phyloP scores from a whole-genome alignment of 2,797 vertebrate genomes.

The Micrastur ruficollis region DNA sequence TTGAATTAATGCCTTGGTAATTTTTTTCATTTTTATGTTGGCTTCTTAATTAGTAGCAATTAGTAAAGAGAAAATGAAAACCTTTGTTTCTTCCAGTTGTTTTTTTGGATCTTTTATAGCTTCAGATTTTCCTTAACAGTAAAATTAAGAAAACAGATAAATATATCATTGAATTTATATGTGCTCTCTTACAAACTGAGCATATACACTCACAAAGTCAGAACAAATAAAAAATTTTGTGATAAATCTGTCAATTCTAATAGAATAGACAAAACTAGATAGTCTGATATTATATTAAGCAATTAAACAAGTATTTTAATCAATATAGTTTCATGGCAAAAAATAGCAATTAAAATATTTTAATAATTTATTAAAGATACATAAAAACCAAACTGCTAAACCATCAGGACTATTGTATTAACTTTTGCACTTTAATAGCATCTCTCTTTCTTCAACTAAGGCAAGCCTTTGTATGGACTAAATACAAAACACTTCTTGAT shows the following conservation, averaged over 20 bases:
- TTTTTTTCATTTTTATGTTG: neutral
- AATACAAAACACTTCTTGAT: neutral
- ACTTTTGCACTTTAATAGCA: neutral
- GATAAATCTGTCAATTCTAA: neutral
- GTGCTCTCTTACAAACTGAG: neutral
- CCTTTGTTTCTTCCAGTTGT: neutral
- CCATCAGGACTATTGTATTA: neutral
- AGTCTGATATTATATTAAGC: neutral
- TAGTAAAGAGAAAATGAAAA: neutral
- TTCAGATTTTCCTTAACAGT: neutral
- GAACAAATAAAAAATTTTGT: neutral
- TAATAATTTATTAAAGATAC: neutral
- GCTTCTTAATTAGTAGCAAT: neutral
- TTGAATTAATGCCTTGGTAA: neutral
- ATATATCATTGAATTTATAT: neutral
- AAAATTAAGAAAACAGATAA: neutral
- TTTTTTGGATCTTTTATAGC: neutral
- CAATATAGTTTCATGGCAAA: neutral
- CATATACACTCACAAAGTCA: neutral
- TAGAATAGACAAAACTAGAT: neutral
- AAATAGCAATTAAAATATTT: neutral
- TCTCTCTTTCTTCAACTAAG: neutral
- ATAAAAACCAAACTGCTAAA: neutral
- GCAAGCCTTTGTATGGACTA: neutral
- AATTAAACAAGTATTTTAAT: neutral